Conservation (phyloP, 1,140 invertebrate genomes). For the Scaptomyza hsui region DNA sequence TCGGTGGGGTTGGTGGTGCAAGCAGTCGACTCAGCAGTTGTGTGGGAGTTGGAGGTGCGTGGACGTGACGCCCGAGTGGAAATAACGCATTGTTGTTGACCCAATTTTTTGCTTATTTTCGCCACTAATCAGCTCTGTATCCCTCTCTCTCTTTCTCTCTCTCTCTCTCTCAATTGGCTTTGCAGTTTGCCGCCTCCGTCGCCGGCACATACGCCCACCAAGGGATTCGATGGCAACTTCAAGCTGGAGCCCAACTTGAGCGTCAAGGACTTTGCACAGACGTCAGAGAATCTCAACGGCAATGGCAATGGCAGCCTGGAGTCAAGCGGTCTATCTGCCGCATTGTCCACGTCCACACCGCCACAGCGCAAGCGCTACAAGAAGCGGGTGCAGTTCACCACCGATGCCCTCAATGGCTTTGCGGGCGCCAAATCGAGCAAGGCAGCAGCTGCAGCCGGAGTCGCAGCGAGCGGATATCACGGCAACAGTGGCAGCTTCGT, state of each 20-base stretch:
- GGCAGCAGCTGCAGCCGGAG: conserved; percentile 4
- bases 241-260: conserved; percentile 82
- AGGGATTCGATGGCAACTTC: conserved; percentile 80
- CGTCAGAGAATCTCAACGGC: conserved; percentile 59
- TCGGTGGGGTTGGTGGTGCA: too few relatives aligned
- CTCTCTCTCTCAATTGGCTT: too few relatives aligned
- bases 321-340: conserved; percentile 23
- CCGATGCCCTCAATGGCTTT: conserved; percentile 75
- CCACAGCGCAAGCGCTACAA: conserved; percentile 79
- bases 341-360: conserved; percentile 55
- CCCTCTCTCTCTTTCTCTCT: not conserved
- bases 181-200: conserved; percentile 71
- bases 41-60: not conserved
- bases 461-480: conserved; percentile 1
- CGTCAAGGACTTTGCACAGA: conserved; percentile 74
- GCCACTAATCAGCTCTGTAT: not conserved
- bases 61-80: conserved; percentile 7
- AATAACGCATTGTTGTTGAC: conserved; percentile 13
- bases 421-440: conserved; percentile 46
- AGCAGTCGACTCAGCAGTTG: not conserved
- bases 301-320: conserved; percentile 36
- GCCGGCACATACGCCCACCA: conserved; percentile 75
- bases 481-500: conserved; percentile 22
- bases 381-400: conserved; percentile 81
- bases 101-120: conserved; percentile 10